Percentiles rank a stretch among this genome's conserved stretches.
phyloP scores from a whole-genome alignment of 2,888 invertebrate species.

The Argynnis bischoffii region DNA sequence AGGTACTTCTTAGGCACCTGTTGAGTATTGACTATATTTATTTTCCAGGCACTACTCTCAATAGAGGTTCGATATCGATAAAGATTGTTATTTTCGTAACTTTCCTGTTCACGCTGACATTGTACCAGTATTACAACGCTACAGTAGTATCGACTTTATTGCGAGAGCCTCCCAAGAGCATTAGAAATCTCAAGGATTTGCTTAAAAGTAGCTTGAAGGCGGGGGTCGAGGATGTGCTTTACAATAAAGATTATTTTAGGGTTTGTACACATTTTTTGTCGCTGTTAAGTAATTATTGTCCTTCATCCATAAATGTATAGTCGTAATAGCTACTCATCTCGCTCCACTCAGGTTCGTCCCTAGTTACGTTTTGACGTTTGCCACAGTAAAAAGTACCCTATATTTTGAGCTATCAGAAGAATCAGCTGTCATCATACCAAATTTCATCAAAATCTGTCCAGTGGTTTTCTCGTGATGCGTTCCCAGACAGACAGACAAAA shows the following conservation, averaged over 20 bases:
- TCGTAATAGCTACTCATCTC: too few relatives aligned
- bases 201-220: conserved; percentile 81
- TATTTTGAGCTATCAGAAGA: too few relatives aligned
- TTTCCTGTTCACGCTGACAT: conserved; percentile 81
- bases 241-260: conserved; percentile 84
- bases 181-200: conserved; percentile 82
- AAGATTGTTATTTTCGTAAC: conserved; percentile 79
- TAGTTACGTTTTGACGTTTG: too few relatives aligned
- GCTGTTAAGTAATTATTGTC: too few relatives aligned
- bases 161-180: conserved; percentile 83
- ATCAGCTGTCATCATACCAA: too few relatives aligned
- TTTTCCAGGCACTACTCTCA: conserved; percentile 66
- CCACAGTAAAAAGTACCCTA: too few relatives aligned
- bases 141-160: conserved; percentile 85
- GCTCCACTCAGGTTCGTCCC: too few relatives aligned
- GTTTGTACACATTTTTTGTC: conserved; percentile 56
- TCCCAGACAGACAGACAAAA: too few relatives aligned
- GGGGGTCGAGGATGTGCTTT: conserved; percentile 85
- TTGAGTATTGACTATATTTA: neutral
- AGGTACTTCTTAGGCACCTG: too few relatives aligned
- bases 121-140: conserved; percentile 88
- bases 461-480: too few relatives aligned
- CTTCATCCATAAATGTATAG: too few relatives aligned
- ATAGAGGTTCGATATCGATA: conserved; percentile 71
- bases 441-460: too few relatives aligned